Percentiles rank a stretch among this genome's conserved stretches.
These are phyloP conservation scores for Oreotrochilus melanogaster DNA, from an alignment of 2,113 vertebrate species.

Conservation along the genomic window DNA sequence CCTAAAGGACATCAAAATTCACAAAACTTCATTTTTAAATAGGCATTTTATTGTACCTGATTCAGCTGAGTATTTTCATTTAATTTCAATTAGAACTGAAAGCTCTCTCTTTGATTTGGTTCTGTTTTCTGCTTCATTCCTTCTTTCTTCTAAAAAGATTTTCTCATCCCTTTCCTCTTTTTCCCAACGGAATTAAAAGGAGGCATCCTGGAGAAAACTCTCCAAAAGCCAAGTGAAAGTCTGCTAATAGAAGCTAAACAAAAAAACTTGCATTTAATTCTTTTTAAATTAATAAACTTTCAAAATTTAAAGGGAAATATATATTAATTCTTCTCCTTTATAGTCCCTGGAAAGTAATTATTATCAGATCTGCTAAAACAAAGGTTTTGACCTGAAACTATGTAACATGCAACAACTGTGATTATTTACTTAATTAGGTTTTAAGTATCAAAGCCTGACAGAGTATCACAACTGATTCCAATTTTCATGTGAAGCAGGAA, in stretches of 20 bases:
- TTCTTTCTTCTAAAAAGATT: not conserved
- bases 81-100: conserved; percentile 12
- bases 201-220: not conserved
- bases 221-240: conserved; percentile 29
- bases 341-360: not conserved
- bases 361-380: not conserved
- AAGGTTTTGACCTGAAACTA: not conserved
- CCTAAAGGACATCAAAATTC: not conserved
- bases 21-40: not conserved
- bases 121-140: conserved; percentile 8
- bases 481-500: not conserved
- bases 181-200: not conserved
- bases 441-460: not conserved
- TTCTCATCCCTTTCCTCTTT: not conserved
- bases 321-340: not conserved
- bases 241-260: not conserved
- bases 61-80: conserved; percentile 20
- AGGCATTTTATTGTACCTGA: not conserved
- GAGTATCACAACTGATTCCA: not conserved
- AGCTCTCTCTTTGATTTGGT: not conserved
- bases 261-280: not conserved
- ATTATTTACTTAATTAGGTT: not conserved
- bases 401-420: not conserved
- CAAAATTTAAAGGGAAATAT: not conserved
- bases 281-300: conserved; percentile 10